Conservation (phyloP, 2,113 vertebrate species). For the Mobula hypostoma region DNA sequence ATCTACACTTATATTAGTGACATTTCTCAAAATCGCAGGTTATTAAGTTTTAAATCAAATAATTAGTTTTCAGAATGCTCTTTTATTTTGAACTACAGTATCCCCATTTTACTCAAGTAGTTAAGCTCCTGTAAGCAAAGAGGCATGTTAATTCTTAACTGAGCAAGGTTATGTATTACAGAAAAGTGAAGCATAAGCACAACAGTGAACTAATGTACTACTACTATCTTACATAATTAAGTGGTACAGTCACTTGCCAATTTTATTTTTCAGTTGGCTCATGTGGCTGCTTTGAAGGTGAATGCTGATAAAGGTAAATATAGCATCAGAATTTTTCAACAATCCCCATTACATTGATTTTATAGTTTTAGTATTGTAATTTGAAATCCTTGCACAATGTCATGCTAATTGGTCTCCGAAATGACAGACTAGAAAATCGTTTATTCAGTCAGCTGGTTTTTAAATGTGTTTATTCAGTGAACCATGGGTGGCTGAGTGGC, state of each 20-base stretch:
- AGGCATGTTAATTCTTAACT: background rate
- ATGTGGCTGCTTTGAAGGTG: constrained; percentile 73
- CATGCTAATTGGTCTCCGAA: background rate
- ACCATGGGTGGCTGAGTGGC: too few species aligned
- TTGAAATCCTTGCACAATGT: background rate
- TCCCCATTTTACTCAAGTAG: background rate
- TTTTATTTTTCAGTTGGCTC: constrained; percentile 64
- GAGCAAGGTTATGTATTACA: background rate
- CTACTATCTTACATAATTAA: background rate
- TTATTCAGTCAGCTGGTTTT: background rate
- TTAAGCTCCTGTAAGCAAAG: background rate
- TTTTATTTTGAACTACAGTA: background rate
- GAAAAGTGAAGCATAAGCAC: background rate
- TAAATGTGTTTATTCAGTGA: background rate
- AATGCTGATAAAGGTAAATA: constrained; percentile 76
- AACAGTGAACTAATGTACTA: background rate
- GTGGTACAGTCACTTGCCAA: background rate
- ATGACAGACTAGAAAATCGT: background rate
- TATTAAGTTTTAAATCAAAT: background rate
- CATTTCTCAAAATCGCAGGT: background rate
- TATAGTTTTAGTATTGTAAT: background rate
- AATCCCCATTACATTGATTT: constrained; percentile 3
- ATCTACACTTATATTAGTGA: background rate
- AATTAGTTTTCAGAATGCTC: background rate
- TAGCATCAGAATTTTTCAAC: background rate